Base-by-base conservation (phyloP, 2,888 invertebrate genomes). In the Campopleginae sp. region DNA sequence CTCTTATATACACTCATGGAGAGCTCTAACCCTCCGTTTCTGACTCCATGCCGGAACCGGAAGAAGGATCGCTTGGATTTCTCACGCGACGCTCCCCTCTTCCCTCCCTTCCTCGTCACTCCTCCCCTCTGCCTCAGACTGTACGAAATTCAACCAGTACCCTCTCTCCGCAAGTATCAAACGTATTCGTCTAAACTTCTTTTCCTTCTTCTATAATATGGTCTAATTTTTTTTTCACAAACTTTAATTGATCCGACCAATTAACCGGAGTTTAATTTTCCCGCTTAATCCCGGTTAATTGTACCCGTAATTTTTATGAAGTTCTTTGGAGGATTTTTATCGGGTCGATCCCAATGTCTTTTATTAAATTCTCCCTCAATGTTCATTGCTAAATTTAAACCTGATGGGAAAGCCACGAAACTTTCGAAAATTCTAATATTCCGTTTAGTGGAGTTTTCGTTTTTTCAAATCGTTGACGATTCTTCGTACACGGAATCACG, bases 11-110 rank as follows among this genome's bases (percentile, higher is more conserved):
- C 33, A 74, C 77, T 68, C 71, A 70, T 31, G 48, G 44, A 80
- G 71, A 68, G 77, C 81, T 82, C 33, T 33, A 65, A 70, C 44
- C 82, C 82, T 71, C 46, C 79, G 75, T 10, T 80, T 75, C 79
- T 66, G 70, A 82, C 54, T 86, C 82, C 79, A 68, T 58, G 85
- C 75, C 80, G 78, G 81, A 74, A 83, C 80, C 82, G 82, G 85
- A 87, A 87, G 87, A 87, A 86, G 85, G 83, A 87, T 87, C 86
- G 85, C 85, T 85, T 78, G 87, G 85, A 87, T 87, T 87, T 87
- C 87, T 86, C 86, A 86, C 79, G 78, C 82, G 85, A 84, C 83
- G 80, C 63, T 65, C 63, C 63, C 77, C 72, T 70, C 63, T 74
- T 81, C 77, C 27, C 61, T 66, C 77, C 82, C 58, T 54, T 31